phyloP scores from a whole-genome alignment of 2,797 vertebrate genomes.

The Dicrostonyx torquatus region DNA sequence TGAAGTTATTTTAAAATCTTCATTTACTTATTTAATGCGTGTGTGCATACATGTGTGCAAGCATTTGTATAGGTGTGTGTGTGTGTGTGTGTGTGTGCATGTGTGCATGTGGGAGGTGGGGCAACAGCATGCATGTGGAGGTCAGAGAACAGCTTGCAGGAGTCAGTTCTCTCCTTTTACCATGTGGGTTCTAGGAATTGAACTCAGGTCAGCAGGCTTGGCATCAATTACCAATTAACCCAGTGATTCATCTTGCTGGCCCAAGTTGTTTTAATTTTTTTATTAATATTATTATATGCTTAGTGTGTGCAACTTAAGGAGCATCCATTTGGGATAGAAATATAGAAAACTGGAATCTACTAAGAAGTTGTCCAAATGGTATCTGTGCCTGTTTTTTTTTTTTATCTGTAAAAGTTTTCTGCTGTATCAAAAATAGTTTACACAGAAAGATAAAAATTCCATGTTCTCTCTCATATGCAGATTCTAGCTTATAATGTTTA shows the following conservation, averaged over 20 bases:
- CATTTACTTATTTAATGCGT: background rate
- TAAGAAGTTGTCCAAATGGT: slow-evolving; percentile 17
- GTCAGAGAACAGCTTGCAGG: no score
- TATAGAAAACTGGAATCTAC: background rate
- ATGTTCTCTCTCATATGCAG: background rate
- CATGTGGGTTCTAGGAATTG: background rate
- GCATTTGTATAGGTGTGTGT: background rate
- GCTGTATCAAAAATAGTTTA: background rate
- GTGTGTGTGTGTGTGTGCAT: background rate
- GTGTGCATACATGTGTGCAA: background rate
- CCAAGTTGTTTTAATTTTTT: background rate
- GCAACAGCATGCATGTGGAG: background rate
- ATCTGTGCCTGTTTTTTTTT: slow-evolving; percentile 16
- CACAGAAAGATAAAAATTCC: background rate
- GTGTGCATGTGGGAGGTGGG: background rate
- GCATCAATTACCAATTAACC: background rate
- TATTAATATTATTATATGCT: background rate
- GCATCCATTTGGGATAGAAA: background rate
- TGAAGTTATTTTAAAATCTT: background rate
- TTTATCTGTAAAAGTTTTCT: slow-evolving; percentile 20
- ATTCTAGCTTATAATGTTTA: background rate
- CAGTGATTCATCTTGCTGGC: background rate
- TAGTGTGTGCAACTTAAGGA: background rate
- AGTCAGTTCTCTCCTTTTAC: background rate
- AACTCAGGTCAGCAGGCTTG: background rate